A percentile compares a stretch with the other conserved stretches of the same genome.
Evolutionary conservation across 2,113 vertebrate genomes (phyloP).

Genomic region (Eurystomus gularis): DNA sequence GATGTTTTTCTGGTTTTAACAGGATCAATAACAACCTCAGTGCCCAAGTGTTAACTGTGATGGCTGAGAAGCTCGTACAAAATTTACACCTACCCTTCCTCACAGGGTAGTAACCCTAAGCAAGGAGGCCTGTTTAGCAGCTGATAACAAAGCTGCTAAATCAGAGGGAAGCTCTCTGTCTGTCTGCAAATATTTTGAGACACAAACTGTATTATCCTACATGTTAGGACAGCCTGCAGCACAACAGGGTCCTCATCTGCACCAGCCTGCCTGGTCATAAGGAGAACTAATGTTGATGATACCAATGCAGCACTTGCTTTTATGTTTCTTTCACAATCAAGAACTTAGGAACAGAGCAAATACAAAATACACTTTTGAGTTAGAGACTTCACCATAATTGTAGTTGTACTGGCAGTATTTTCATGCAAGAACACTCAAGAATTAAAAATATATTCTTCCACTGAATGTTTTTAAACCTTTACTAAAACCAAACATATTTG

Average conservation of each 20-base stretch:
- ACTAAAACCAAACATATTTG: background rate
- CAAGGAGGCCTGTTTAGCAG: background rate
- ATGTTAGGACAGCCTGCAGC: background rate
- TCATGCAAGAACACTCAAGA: background rate
- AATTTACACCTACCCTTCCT: background rate
- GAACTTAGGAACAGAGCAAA: background rate
- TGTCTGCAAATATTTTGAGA: background rate
- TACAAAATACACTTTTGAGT: background rate
- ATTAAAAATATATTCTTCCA: background rate
- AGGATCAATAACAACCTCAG: background rate
- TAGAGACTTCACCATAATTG: background rate
- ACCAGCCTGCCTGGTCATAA: background rate
- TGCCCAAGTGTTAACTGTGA: background rate
- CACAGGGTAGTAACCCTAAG: background rate
- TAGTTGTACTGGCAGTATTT: background rate
- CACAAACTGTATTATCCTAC: background rate
- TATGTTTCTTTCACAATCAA: background rate
- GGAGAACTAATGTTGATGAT: background rate
- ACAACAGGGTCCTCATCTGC: background rate
- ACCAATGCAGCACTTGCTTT: background rate
- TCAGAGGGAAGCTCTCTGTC: background rate
- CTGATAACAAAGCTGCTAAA: background rate
- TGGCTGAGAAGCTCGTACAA: background rate
- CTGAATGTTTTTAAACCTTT: background rate
- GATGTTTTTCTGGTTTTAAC: background rate